A percentile compares a stretch with the other conserved stretches of the same genome.
Evolutionary conservation across 2,113 vertebrate genomes (phyloP).

Genomic region (Charadrius vociferus): DNA sequence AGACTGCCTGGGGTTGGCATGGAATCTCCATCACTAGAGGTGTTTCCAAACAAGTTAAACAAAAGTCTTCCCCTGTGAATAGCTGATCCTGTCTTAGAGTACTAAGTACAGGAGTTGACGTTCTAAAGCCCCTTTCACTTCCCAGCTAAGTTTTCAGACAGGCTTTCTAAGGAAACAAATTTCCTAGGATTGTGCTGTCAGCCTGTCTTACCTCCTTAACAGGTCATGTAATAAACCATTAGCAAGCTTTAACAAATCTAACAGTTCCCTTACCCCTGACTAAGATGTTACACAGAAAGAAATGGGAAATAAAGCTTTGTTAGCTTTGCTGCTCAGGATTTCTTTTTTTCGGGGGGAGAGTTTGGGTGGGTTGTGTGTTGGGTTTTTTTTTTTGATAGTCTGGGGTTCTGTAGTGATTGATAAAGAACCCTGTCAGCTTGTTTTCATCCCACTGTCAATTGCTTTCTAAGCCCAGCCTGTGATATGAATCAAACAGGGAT

Average conservation of each 20-base stretch:
- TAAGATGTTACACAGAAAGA: not conserved
- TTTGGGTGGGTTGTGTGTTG: rapidly evolving
- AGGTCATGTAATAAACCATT: not conserved
- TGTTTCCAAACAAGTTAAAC: not conserved
- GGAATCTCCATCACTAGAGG: not conserved
- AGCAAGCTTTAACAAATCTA: not conserved
- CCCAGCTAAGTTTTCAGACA: not conserved
- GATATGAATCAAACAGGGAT: not conserved
- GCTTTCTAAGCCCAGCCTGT: not conserved
- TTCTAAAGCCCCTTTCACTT: not conserved
- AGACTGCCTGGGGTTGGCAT: not conserved
- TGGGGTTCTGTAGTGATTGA: not conserved
- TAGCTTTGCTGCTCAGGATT: not conserved
- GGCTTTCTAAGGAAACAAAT: not conserved
- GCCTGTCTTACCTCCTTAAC: not conserved
- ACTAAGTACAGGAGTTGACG: not conserved
- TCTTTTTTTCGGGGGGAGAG: not conserved
- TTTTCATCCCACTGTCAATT: not conserved
- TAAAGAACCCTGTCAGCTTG: not conserved
- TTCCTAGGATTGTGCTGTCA: not conserved
- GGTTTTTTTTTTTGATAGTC: not conserved
- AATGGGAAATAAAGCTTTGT: not conserved
- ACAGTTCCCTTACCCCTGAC: not conserved
- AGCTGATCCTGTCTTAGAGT: not conserved
- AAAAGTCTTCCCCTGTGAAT: not conserved